These are phyloP conservation scores for Phylloscopus trochilus DNA, from an alignment of 2,113 vertebrate species.

Conservation along the genomic window DNA sequence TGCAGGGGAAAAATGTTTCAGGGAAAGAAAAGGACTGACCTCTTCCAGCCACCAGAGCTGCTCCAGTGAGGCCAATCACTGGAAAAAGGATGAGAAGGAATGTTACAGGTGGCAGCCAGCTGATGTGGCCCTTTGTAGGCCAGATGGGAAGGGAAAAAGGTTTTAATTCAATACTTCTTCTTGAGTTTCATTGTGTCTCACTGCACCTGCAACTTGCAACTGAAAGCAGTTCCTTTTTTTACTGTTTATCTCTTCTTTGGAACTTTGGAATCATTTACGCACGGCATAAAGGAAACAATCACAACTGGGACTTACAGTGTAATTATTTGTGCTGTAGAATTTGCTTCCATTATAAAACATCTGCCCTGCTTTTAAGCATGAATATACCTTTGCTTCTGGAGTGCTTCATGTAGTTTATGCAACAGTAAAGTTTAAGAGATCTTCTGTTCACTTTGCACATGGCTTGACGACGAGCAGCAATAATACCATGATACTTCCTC, in stretches of 20 bases:
- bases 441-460: not conserved
- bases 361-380: not conserved
- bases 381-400: not conserved
- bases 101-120: not conserved
- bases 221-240: not conserved
- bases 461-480: not conserved
- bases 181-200: not conserved
- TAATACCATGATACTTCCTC: not conserved
- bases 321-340: not conserved
- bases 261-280: not conserved
- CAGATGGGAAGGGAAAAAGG: not conserved
- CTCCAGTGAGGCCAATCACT: rapidly evolving
- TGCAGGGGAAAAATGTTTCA: rapidly evolving
- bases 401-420: not conserved
- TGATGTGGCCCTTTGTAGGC: not conserved
- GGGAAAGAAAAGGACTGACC: not conserved
- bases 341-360: not conserved
- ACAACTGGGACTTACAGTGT: not conserved
- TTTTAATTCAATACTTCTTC: not conserved
- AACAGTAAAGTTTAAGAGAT: not conserved
- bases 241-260: not conserved
- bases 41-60: not conserved
- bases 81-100: not conserved
- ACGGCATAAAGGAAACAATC: not conserved
- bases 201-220: not conserved